Evolutionary conservation across 1,140 invertebrate species (phyloP).

Genomic region (Uloborus diversus): DNA sequence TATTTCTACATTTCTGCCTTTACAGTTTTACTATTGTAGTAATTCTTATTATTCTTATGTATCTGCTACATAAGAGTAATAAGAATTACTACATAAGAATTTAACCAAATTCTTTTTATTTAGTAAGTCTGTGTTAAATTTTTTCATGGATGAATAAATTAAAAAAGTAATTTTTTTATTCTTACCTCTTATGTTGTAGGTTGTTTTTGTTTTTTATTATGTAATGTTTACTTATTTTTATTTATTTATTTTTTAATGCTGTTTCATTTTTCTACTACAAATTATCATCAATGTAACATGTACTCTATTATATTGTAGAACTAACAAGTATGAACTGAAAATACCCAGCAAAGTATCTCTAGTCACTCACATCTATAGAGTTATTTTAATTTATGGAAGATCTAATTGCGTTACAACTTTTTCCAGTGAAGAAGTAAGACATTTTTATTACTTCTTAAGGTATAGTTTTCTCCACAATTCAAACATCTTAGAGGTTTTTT

Average conservation of each 20-base stretch:
- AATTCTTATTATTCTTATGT: no score
- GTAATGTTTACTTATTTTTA: not conserved
- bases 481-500: no score
- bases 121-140: no score
- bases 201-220: not conserved
- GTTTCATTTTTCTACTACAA: not conserved
- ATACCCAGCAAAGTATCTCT: slow-evolving; percentile 66
- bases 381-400: slow-evolving; percentile 74
- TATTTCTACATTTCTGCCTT: no score
- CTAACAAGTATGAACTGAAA: slow-evolving; percentile 66
- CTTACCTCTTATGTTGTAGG: not conserved
- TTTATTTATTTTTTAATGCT: not conserved
- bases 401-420: slow-evolving; percentile 63
- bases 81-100: no score
- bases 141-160: not conserved
- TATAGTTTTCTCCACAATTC: no score
- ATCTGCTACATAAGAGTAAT: no score
- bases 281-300: not conserved
- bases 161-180: not conserved
- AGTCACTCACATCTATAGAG: slow-evolving; percentile 71
- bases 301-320: slow-evolving; percentile 58
- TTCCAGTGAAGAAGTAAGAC: slow-evolving; percentile 43
- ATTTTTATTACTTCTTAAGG: not conserved
- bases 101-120: no score
- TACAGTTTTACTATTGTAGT: no score